These are phyloP conservation scores for Galemys pyrenaicus DNA, from an alignment of 2,113 vertebrate species.

Conservation along the genomic window DNA sequence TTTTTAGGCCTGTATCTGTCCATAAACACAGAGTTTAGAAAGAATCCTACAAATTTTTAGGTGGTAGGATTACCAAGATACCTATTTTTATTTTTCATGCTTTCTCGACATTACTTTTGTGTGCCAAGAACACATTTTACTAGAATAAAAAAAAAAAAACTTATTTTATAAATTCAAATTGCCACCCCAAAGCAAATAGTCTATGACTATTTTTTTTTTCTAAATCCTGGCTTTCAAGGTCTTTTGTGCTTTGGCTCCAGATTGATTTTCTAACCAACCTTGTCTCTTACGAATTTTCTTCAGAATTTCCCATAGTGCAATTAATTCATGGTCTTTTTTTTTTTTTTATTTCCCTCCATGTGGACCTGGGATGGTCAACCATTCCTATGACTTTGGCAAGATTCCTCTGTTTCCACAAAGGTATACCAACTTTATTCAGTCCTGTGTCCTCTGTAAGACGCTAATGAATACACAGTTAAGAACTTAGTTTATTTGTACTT, in stretches of 20 bases:
- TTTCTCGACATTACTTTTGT: constrained; percentile 15
- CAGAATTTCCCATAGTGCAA: background rate
- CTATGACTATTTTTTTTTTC: background rate
- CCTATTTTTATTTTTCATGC: background rate
- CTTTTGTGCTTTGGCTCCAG: background rate
- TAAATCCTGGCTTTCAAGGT: background rate
- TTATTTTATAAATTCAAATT: constrained; percentile 10
- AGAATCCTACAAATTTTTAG: background rate
- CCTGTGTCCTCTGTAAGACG: background rate
- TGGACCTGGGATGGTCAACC: background rate
- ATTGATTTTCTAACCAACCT: background rate
- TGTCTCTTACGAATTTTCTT: background rate
- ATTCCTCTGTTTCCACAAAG: background rate
- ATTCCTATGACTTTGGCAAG: background rate
- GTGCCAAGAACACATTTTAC: constrained; percentile 12
- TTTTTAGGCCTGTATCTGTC: background rate
- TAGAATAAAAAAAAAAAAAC: background rate
- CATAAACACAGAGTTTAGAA: background rate
- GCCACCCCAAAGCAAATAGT: background rate
- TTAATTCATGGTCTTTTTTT: background rate
- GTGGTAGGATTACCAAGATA: background rate
- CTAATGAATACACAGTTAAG: constrained; percentile 31
- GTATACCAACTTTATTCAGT: background rate
- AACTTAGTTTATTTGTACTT: background rate
- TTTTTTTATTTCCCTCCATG: background rate